Percentiles rank a stretch among this genome's conserved stretches.
Conservation (phyloP, 2,888 invertebrate species). For the Hesperia comma region DNA sequence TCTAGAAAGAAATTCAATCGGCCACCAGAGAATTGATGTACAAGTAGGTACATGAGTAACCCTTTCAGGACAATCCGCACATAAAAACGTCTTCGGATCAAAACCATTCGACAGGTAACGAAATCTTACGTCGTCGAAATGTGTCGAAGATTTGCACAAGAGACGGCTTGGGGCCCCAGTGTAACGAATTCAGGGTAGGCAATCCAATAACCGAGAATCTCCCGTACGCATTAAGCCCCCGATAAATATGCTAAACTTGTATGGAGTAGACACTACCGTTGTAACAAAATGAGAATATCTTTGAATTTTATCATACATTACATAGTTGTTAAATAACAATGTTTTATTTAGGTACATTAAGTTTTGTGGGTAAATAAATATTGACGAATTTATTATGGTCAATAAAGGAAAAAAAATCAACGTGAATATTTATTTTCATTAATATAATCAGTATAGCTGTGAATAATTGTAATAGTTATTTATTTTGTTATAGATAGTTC, state of each 20-base stretch:
- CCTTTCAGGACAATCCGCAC: constrained; percentile 26
- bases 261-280: constrained; percentile 26
- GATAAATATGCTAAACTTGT: constrained; percentile 36
- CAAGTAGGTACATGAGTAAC: constrained; percentile 17
- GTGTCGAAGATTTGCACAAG: constrained; percentile 36
- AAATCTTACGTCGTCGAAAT: constrained; percentile 32
- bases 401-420: too few species aligned
- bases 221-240: constrained; percentile 29
- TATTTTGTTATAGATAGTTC: too few species aligned
- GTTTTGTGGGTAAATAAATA: too few species aligned
- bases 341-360: too few species aligned
- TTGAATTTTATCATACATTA: constrained; percentile 10
- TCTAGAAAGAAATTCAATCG: constrained; percentile 12
- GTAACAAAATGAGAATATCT: constrained; percentile 24
- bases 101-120: constrained; percentile 28
- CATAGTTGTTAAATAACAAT: constrained; percentile 1
- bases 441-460: too few species aligned
- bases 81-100: constrained; percentile 34
- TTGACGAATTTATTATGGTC: neutral
- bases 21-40: constrained; percentile 22
- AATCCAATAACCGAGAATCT: constrained; percentile 42
- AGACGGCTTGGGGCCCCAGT: constrained; percentile 37
- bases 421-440: too few species aligned
- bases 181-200: constrained; percentile 43
- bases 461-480: too few species aligned